Percentiles rank a stretch among this genome's conserved stretches.
These are phyloP conservation scores for Gorsachius magnificus DNA, from an alignment of 2,797 vertebrate genomes.

Conservation along the genomic window DNA sequence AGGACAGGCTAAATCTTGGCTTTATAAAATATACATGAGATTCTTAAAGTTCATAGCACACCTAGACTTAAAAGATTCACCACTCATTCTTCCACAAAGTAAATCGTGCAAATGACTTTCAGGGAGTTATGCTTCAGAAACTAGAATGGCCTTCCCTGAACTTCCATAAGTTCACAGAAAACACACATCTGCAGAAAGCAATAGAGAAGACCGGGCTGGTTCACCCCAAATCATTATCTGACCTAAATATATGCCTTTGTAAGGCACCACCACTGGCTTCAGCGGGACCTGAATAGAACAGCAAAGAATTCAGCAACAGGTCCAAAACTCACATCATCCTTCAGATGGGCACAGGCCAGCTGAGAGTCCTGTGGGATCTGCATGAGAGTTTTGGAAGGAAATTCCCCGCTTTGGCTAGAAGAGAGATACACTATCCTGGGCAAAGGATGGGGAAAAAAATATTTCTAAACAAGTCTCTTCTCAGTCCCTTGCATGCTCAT, in stretches of 20 bases:
- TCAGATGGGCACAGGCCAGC: neutral
- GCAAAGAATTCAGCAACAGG: neutral
- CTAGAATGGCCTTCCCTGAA: neutral
- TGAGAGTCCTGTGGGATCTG: neutral
- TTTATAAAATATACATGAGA: neutral
- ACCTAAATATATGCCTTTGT: neutral
- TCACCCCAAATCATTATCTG: neutral
- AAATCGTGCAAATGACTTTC: rapidly evolving
- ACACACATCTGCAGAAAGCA: neutral
- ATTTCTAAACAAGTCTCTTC: neutral
- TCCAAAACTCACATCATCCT: neutral
- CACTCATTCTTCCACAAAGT: neutral
- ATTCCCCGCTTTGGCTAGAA: neutral
- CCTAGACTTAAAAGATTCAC: neutral
- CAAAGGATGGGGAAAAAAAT: neutral
- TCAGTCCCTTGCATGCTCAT: neutral
- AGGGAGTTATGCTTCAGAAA: neutral
- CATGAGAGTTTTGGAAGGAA: neutral
- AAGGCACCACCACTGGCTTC: neutral
- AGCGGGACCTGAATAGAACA: neutral
- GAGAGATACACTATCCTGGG: neutral
- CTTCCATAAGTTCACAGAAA: neutral
- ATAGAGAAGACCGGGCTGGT: neutral
- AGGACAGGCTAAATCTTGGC: neutral
- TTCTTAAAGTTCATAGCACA: neutral